Conservation (phyloP, 2,888 invertebrate species). For the Papilio protenor region DNA sequence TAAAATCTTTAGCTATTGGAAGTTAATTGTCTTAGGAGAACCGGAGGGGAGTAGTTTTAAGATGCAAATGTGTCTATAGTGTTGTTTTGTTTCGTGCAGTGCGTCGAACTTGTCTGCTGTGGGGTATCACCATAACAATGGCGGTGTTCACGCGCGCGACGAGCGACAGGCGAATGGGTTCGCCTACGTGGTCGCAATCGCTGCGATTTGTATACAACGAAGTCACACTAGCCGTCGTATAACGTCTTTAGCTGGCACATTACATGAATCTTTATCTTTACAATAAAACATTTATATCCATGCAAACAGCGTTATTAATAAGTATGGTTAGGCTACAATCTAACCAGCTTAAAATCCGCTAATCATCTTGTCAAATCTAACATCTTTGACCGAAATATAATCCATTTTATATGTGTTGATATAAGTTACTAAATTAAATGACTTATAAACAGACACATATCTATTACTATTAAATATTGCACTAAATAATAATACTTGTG, state of each 20-base stretch:
- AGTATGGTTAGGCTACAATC: too few relatives aligned
- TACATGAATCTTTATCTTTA: background rate
- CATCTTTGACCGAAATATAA: background rate
- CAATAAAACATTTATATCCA: background rate
- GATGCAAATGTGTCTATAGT: constrained; percentile 66
- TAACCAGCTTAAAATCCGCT: background rate
- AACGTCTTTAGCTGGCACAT: too few relatives aligned
- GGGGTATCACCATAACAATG: constrained; percentile 79
- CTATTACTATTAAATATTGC: background rate
- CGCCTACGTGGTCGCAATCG: constrained; percentile 59
- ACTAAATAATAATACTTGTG: background rate
- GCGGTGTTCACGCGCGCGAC: constrained; percentile 65
- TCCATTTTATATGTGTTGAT: background rate
- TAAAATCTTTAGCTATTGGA: constrained; percentile 52
- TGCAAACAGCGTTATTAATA: background rate
- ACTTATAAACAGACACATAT: background rate
- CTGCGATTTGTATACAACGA: constrained; percentile 71
- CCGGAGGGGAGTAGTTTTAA: constrained; percentile 53
- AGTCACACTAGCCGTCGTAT: constrained; percentile 31
- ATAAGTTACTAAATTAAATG: background rate
- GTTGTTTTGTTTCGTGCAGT: constrained; percentile 71
- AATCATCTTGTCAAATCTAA: background rate
- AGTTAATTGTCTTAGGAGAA: constrained; percentile 14
- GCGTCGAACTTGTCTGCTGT: constrained; percentile 68
- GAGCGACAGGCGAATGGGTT: constrained; percentile 42